Conservation (phyloP, 2,797 vertebrate genomes). For the Melanotaenia maccullochi region DNA sequence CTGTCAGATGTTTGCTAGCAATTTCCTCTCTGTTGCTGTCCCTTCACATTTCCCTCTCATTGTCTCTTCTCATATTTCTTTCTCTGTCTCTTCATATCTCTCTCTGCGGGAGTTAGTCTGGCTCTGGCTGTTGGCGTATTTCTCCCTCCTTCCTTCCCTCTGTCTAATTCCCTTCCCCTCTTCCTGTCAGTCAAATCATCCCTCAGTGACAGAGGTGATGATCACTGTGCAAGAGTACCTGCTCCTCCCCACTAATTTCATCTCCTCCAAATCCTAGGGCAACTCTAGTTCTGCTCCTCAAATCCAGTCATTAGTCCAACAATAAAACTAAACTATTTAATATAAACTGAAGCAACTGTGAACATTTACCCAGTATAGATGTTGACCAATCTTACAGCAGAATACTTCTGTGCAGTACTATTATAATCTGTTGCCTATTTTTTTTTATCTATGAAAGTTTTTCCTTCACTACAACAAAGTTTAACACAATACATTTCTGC, state of each 20-base stretch:
- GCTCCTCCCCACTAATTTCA: constrained; percentile 9
- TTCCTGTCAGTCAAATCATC: constrained; percentile 33
- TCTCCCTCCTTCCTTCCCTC: constrained; percentile 26
- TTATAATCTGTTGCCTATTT: neutral
- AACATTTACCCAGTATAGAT: neutral
- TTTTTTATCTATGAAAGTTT: neutral
- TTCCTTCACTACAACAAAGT: neutral
- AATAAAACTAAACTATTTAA: constrained; percentile 1
- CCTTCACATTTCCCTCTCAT: constrained; percentile 48
- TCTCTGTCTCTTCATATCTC: constrained; percentile 38
- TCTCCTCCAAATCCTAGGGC: neutral
- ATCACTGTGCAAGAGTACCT: neutral
- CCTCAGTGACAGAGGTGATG: constrained; percentile 31
- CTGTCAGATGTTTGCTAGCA: constrained; percentile 51
- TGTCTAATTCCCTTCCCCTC: constrained; percentile 25
- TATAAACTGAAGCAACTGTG: neutral
- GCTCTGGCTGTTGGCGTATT: constrained; percentile 47
- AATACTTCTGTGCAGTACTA: neutral
- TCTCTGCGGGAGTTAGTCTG: constrained; percentile 19
- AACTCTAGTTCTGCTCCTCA: neutral
- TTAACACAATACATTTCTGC: neutral
- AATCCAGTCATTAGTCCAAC: constrained; percentile 3
- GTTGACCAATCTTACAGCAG: neutral
- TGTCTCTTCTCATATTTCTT: constrained; percentile 27
- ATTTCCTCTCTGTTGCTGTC: constrained; percentile 51